Evolutionary conservation across 2,797 vertebrate genomes (phyloP), one percentile per base, ranked within the genome.

Genomic region (Chrysocyon brachyurus): DNA sequence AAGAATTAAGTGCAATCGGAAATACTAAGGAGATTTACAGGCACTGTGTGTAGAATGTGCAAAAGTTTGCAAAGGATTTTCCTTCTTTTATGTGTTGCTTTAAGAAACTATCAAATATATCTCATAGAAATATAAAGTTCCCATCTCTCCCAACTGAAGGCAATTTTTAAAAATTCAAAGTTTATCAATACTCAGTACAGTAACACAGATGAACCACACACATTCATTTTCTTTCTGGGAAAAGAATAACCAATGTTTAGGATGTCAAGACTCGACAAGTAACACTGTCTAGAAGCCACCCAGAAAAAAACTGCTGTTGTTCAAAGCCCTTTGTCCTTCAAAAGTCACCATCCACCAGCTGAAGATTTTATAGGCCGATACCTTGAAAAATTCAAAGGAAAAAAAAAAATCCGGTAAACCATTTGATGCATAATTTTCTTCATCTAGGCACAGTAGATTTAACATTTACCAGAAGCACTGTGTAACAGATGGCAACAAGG

Each of bases 51-150:
- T 96, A 98, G 97, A 97, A 98, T 98, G 99, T 99, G 99, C 99
- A 99, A 99, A 99, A 96, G 94, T 98, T 97, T 98, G 98, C 98
- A 98, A 97, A 91, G 86, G 57, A 89, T 97, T 93, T 89, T 96
- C 97, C 54, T 83, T 75, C 87, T 46, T 92, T 90, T 57, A 31
- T 94, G 56, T 64, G 94, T 98, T 96, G 97, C 98, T 98, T 93
- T 98, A 97, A 95, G 96, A 97, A 97, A 97, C 86, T 88, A 97
- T 94, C 97, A 98, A 98, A 98, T 98, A 96, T 63, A 98, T 97
- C 98, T 98, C 94, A 97, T 98, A 99, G 97, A 98, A 98, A 99
- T 98, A 99, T 98, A 99, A 98, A 98, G 98, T 97, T 98, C 96
- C 95, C 98, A 97, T 98, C 91, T 95, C 93, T 98, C 96, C 84